phyloP scores from a whole-genome alignment of 2,113 vertebrate genomes.

The Aspiorhynchus laticeps region DNA sequence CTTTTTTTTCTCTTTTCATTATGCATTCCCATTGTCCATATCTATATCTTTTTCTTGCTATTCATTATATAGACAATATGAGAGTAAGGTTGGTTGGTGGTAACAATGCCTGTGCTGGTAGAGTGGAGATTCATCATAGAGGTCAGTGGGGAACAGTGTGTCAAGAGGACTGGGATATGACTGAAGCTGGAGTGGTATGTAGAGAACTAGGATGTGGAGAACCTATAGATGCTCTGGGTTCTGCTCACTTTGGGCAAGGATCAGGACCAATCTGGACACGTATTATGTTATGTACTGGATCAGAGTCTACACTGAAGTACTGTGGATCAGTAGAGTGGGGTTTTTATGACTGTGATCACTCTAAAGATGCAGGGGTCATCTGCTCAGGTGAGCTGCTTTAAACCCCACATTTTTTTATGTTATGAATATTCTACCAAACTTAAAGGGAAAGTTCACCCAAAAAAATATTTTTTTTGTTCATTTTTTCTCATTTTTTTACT shows the following conservation, averaged over 20 bases:
- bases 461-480: no score
- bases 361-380: background rate
- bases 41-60: background rate
- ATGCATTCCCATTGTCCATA: background rate
- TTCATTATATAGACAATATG: background rate
- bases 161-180: slow-evolving; percentile 5
- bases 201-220: slow-evolving; percentile 37
- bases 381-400: background rate
- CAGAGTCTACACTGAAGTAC: slow-evolving; percentile 1
- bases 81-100: slow-evolving; percentile 27
- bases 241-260: slow-evolving; percentile 15
- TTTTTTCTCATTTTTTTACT: no score
- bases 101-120: background rate
- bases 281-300: background rate
- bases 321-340: background rate
- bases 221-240: background rate
- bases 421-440: no score
- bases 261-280: slow-evolving; percentile 14
- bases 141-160: slow-evolving; percentile 38
- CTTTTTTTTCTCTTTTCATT: background rate
- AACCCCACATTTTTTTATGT: background rate
- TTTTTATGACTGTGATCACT: background rate
- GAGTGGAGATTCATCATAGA: background rate
- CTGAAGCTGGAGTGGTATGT: slow-evolving; percentile 41
- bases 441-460: no score